Percentiles rank a stretch among this genome's conserved stretches.
Conservation (phyloP, 2,888 invertebrate genomes). For the Torymus texanus region DNA sequence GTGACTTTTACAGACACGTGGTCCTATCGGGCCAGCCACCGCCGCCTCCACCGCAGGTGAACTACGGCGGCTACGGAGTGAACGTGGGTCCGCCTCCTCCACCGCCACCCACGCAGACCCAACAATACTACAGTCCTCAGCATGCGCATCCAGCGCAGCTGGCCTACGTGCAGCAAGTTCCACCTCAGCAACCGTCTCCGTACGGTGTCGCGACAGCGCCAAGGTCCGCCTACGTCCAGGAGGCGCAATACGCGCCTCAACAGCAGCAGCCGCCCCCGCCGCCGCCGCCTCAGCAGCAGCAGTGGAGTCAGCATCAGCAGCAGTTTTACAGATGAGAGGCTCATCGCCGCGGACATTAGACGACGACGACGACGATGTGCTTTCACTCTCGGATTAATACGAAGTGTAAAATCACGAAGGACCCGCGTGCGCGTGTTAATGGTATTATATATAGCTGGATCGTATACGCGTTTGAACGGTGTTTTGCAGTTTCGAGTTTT, state of each 20-base stretch:
- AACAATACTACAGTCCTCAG: slow-evolving; percentile 70
- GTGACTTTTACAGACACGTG: slow-evolving; percentile 42
- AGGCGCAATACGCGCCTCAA: slow-evolving; percentile 72
- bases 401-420: not conserved
- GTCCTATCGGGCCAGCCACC: slow-evolving; percentile 60
- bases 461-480: not conserved
- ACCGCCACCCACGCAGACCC: slow-evolving; percentile 68
- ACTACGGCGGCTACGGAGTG: slow-evolving; percentile 70
- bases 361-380: no score
- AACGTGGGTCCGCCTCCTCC: slow-evolving; percentile 62
- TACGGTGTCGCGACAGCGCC: slow-evolving; percentile 71
- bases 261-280: slow-evolving; percentile 65
- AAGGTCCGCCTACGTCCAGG: slow-evolving; percentile 71
- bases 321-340: slow-evolving; percentile 80
- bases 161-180: slow-evolving; percentile 64
- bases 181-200: slow-evolving; percentile 66
- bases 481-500: not conserved
- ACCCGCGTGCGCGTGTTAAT: no score
- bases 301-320: slow-evolving; percentile 76
- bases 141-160: slow-evolving; percentile 69
- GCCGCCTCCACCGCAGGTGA: slow-evolving; percentile 70
- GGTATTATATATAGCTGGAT: no score
- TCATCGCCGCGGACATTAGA: no score
- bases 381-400: not conserved
- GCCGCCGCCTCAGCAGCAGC: slow-evolving; percentile 68